Base-by-base conservation (phyloP, 2,113 vertebrate genomes). In the Bufo gargarizans region DNA sequence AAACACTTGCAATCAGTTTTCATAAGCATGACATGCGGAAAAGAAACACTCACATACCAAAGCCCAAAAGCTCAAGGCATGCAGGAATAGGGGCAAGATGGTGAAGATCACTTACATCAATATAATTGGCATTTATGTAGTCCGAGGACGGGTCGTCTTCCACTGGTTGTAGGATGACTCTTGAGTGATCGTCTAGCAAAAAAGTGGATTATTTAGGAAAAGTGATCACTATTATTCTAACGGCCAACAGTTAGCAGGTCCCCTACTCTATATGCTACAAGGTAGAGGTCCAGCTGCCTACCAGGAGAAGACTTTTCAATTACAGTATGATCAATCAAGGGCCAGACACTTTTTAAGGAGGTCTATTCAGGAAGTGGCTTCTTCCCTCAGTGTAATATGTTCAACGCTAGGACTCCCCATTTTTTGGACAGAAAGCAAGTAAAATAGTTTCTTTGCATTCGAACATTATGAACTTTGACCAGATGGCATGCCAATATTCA, bases 121-220 rank as follows among this genome's bases (percentile, higher is more conserved):
- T 99, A 93, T 99, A 99, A 96, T 99, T 99, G 95, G 98, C 98
- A 95, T 99, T 99, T 95, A 99, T 99, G 94, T 99, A 99, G 95
- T 99, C 98, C 90, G 98, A 99, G 93, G 98, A 97, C 89, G 98
- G 97, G 91, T 99, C 98, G 90, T 99, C 98, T 92, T 99, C 98
- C 83, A 99, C 97, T 89, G 98, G 97, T 91, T 99, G 98, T 91
- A 99, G 95, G 94, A 99, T 99, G 94, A 99, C 98, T 94, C 98
- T 96, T 92, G 98, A 99, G 92, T 99, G 98, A 94, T 99, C 98
- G 94, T 99, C 98, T 99, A 90, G 49, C 11, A 83, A 55, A 67
- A 69, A 69, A 83, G 4, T 14, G 6, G 16, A 58, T 13, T 12
- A 80, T 53, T 78, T 22, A 55, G 3, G 13, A n/a, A 78, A 2